Percentiles rank a stretch among this genome's conserved stretches.
phyloP scores from a whole-genome alignment of 2,797 vertebrate genomes.

The Tenualosa ilisha region DNA sequence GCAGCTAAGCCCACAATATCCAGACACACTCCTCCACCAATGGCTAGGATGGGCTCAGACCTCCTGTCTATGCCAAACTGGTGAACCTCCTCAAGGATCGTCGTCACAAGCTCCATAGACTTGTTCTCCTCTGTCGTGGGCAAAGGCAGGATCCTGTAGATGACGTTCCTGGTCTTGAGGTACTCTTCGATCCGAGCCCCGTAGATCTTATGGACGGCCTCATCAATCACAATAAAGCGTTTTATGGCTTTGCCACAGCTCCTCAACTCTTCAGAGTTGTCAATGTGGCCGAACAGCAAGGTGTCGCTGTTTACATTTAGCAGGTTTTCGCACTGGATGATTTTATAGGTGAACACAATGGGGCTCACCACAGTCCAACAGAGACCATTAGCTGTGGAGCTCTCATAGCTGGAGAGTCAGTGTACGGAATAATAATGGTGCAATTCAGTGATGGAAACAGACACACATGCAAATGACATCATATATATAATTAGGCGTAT shows the following conservation, averaged over 20 bases:
- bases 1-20: conserved; percentile 69
- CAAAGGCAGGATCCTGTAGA: conserved; percentile 72
- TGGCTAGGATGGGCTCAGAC: conserved; percentile 67
- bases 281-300: conserved; percentile 73
- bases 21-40: conserved; percentile 68
- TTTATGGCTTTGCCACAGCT: conserved; percentile 55
- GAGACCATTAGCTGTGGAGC: conserved; percentile 57
- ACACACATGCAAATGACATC: too few species aligned
- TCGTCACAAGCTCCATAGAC: conserved; percentile 69
- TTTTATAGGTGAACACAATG: conserved; percentile 74
- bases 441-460: too few species aligned
- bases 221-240: conserved; percentile 77
- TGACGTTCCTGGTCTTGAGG: conserved; percentile 65
- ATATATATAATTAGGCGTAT: neutral
- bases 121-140: conserved; percentile 77
- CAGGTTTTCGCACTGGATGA: conserved; percentile 70
- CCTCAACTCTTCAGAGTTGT: conserved; percentile 53
- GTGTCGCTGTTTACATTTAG: conserved; percentile 70
- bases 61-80: conserved; percentile 66
- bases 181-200: conserved; percentile 69
- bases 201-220: conserved; percentile 70
- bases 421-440: too few species aligned
- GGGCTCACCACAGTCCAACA: conserved; percentile 77
- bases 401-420: conserved; percentile 66
- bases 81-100: conserved; percentile 69